Conservation (phyloP, 30 jellyfish, hydroid and myxozoan species). For the Pelagia noctiluca region DNA sequence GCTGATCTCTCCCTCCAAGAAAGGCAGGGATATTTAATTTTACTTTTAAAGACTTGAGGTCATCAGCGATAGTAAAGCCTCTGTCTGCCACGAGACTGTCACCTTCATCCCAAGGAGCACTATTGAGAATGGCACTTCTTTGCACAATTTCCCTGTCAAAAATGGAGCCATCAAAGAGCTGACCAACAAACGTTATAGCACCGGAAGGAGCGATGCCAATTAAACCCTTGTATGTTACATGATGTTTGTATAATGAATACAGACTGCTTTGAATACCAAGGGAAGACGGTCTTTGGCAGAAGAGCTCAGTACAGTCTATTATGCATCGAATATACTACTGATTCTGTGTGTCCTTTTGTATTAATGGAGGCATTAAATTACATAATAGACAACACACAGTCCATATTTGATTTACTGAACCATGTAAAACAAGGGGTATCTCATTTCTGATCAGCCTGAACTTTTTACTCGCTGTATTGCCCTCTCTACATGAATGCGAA, state of each 20-base stretch:
- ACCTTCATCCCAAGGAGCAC: slow-evolving; percentile 66
- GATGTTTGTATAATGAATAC: slow-evolving; percentile 61
- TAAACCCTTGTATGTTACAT: slow-evolving; percentile 63
- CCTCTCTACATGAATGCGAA: too few relatives aligned
- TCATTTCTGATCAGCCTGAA: too few relatives aligned
- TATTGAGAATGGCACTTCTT: slow-evolving; percentile 35
- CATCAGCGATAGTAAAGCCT: slow-evolving; percentile 39
- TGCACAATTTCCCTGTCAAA: slow-evolving; percentile 52
- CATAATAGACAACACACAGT: too few relatives aligned
- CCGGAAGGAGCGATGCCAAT: slow-evolving; percentile 80
- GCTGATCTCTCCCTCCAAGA: slow-evolving; percentile 54
- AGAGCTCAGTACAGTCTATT: slow-evolving; percentile 68
- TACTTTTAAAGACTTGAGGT: slow-evolving; percentile 33
- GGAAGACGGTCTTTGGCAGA: slow-evolving; percentile 70
- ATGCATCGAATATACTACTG: too few relatives aligned
- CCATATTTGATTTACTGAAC: too few relatives aligned
- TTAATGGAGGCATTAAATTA: too few relatives aligned
- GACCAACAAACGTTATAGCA: slow-evolving; percentile 60
- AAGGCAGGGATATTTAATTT: slow-evolving; percentile 55
- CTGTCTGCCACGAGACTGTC: slow-evolving; percentile 64
- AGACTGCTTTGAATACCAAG: slow-evolving; percentile 36
- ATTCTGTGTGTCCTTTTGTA: too few relatives aligned
- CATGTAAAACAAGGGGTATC: too few relatives aligned
- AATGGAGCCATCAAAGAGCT: too few relatives aligned
- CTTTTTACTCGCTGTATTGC: too few relatives aligned